Base-by-base conservation (phyloP, 2,888 invertebrate species). In the Galerucella pusilla region DNA sequence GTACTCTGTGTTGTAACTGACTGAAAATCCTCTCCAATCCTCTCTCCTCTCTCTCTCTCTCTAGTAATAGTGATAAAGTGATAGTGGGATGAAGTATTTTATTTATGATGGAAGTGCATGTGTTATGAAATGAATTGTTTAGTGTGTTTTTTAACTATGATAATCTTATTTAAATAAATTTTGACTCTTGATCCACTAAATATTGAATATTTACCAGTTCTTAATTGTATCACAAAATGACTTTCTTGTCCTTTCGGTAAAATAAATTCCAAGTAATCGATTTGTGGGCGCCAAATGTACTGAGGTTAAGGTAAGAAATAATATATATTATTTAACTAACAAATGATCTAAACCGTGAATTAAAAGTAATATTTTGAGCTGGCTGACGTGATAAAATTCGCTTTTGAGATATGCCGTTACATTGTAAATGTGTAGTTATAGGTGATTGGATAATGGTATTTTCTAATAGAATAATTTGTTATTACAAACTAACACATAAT, bases 131-230 rank as follows among this genome's bases (percentile, higher is more conserved):
- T 66, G 52, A 49, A 4, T 52, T 49, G 52, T 42, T 42, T 57
- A 10, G 5, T 57, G 57, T 57, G 2, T 20, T 57, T 2, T 2
- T 11, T 57, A 52, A 52, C 52, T 52, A n/a, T 52, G 5, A 57
- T 63, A 73, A 73, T 68, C 68, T 12, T n/a, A 45, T 63, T 68
- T 66, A 63, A 6, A 52, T 46, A 71, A 66, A 70, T 57, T 74
- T 67, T 77, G 75, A 78, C 77, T 78, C 74, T 74, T 76, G 77
- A 76, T 71, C 75, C 54, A 45, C 74, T 75, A 68, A 49, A 75
- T 78, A 76, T 59, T 75, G 71, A 75, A 75, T 75, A 69, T 63
- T 60, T 28, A 69, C 25, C 10, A 59, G 45, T 12, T 61, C 2
- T 1, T 11, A 25, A 16, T 69, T 61, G 12, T 16, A 12, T 35